Conservation (phyloP, 2,888 invertebrate species). For the Ormyrus nitidulus region DNA sequence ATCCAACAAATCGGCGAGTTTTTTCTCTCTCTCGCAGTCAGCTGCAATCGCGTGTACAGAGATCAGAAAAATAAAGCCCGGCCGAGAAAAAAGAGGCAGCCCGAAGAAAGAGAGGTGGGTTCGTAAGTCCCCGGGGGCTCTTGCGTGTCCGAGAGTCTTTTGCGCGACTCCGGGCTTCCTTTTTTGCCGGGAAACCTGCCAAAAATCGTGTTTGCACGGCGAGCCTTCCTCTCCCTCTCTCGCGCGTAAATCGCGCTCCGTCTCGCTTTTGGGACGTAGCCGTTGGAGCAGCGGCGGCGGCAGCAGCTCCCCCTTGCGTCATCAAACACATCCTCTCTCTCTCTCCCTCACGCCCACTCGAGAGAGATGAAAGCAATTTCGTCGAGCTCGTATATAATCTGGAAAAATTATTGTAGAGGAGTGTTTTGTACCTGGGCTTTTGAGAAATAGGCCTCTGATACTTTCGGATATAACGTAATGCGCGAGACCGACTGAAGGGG, state of each 20-base stretch:
- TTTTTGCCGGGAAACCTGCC: slow-evolving; percentile 41
- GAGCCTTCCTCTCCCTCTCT: slow-evolving; percentile 1
- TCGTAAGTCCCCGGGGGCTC: not conserved
- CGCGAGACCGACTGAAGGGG: not conserved
- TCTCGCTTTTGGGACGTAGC: slow-evolving; percentile 9
- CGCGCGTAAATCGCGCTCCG: slow-evolving; percentile 31
- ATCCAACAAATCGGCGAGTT: no score
- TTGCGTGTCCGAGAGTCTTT: not conserved
- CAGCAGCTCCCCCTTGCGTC: not conserved
- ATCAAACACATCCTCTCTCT: not conserved
- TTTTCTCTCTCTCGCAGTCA: not conserved
- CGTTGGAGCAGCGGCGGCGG: not conserved
- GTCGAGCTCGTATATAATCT: slow-evolving; percentile 52
- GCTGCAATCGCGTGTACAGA: slow-evolving; percentile 33
- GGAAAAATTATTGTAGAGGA: slow-evolving; percentile 53
- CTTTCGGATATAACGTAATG: slow-evolving; percentile 39
- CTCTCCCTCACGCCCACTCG: slow-evolving; percentile 12
- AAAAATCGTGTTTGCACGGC: slow-evolving; percentile 34
- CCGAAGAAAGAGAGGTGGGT: not conserved
- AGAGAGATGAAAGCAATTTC: slow-evolving; percentile 51
- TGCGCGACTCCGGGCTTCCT: not conserved
- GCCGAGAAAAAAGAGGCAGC: not conserved
- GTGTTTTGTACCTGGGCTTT: slow-evolving; percentile 49
- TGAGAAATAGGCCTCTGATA: slow-evolving; percentile 49
- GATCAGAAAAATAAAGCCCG: slow-evolving; percentile 17